A percentile compares a stretch with the other conserved stretches of the same genome.
phyloP scores from a whole-genome alignment of 2,888 invertebrate genomes.

The Odontothrips loti region DNA sequence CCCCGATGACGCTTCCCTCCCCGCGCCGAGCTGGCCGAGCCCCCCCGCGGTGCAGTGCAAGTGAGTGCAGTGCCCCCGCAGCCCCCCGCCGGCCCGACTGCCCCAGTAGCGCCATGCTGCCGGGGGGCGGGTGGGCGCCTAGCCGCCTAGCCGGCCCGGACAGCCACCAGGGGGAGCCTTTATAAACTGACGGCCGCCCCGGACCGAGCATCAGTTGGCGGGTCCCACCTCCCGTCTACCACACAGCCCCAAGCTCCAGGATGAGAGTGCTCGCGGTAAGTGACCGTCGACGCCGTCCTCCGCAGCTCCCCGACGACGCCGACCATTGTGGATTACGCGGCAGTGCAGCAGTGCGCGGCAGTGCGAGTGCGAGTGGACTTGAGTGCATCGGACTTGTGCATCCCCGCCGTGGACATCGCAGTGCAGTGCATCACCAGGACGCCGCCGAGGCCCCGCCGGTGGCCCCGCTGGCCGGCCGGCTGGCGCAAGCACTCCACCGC shows the following conservation, averaged over 20 bases:
- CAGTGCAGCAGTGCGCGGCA: neutral
- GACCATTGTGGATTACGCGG: slow-evolving; percentile 12
- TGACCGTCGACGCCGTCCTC: neutral
- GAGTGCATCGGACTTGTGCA: no score
- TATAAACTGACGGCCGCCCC: neutral
- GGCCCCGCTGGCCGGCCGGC: neutral
- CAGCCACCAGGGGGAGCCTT: neutral
- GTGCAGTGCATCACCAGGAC: neutral
- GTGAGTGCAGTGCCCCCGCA: neutral
- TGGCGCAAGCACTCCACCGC: neutral
- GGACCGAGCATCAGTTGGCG: slow-evolving; percentile 15
- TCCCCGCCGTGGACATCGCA: neutral
- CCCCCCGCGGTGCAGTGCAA: neutral
- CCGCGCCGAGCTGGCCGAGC: neutral
- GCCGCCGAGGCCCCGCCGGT: neutral
- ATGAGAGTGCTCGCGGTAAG: slow-evolving; percentile 22
- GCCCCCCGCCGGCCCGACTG: neutral
- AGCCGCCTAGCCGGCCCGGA: neutral
- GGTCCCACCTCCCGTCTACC: slow-evolving; percentile 15
- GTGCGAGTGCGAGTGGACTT: neutral
- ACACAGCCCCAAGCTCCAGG: neutral
- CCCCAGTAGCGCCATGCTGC: neutral
- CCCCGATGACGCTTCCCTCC: neutral
- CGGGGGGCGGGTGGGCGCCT: no score
- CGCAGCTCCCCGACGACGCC: neutral